These are phyloP conservation scores for Drosophila santomea DNA, from an alignment of 1,140 invertebrate species.

Conservation along the genomic window DNA sequence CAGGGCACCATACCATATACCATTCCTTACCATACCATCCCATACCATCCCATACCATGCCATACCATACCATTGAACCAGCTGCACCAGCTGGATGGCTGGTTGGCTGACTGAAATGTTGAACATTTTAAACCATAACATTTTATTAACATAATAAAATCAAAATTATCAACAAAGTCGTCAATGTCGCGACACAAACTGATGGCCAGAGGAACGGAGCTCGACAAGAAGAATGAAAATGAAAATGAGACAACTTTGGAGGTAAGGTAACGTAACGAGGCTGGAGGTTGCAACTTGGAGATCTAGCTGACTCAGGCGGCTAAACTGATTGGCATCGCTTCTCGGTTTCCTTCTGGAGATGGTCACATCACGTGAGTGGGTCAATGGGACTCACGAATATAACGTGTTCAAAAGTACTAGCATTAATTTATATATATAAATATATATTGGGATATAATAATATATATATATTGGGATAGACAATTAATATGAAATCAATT, in stretches of 20 bases:
- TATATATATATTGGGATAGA: too few relatives aligned
- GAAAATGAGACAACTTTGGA: constrained; percentile 76
- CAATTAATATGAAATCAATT: too few relatives aligned
- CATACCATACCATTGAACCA: constrained; percentile 38
- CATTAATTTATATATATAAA: too few relatives aligned
- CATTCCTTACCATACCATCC: constrained; percentile 8
- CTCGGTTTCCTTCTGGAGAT: constrained; percentile 23
- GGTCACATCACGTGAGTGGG: constrained; percentile 34
- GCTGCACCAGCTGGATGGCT: constrained; percentile 50
- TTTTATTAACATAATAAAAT: constrained; percentile 85
- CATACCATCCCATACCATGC: constrained; percentile 3
- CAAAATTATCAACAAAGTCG: constrained; percentile 84
- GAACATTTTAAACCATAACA: constrained; percentile 84
- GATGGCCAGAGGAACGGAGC: constrained; percentile 28
- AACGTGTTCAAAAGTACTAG: too few relatives aligned
- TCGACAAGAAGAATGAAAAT: constrained; percentile 50
- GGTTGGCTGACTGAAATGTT: constrained; percentile 57
- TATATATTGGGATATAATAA: too few relatives aligned
- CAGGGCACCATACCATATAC: constrained; percentile 26
- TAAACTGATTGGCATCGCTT: constrained; percentile 63
- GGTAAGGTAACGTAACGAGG: constrained; percentile 69
- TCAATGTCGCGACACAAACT: constrained; percentile 74
- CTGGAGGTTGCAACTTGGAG: constrained; percentile 37
- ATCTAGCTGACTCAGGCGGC: constrained; percentile 37
- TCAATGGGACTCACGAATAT: neutral